A percentile compares a stretch with the other conserved stretches of the same genome.
These are phyloP conservation scores for Tribolium madens DNA, from an alignment of 1,140 invertebrate species.

Conservation along the genomic window DNA sequence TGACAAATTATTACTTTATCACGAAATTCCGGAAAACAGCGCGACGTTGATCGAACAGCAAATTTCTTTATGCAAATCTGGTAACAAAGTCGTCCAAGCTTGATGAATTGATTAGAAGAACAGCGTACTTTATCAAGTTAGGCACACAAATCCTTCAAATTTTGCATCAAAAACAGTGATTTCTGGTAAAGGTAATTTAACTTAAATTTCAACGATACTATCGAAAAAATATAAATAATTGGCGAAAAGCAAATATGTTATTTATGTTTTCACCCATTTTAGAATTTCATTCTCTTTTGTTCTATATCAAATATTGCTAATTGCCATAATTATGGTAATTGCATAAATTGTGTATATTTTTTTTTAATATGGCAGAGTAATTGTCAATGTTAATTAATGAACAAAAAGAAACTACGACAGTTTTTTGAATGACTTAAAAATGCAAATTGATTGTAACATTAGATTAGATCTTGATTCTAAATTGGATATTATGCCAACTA, in stretches of 20 bases:
- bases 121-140: slow-evolving; percentile 17
- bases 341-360: not conserved
- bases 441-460: not conserved
- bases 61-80: not conserved
- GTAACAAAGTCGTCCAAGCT: not conserved
- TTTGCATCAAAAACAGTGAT: not conserved
- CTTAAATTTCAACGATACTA: not conserved
- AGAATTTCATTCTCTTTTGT: not conserved
- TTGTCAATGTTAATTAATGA: not conserved
- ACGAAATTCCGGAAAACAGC: not conserved
- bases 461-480: not conserved
- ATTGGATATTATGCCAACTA: not conserved
- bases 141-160: not conserved
- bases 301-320: not conserved
- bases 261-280: not conserved
- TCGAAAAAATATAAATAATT: not conserved
- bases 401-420: not conserved
- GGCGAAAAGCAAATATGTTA: not conserved
- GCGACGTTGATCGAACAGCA: not conserved
- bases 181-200: not conserved
- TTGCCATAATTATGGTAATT: not conserved
- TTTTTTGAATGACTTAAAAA: not conserved
- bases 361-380: not conserved
- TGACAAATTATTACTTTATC: not conserved
- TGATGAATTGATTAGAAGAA: slow-evolving; percentile 20